Evolutionary conservation across 2,888 invertebrate genomes (phyloP).

Genomic region (Barypeithes pellucidus): DNA sequence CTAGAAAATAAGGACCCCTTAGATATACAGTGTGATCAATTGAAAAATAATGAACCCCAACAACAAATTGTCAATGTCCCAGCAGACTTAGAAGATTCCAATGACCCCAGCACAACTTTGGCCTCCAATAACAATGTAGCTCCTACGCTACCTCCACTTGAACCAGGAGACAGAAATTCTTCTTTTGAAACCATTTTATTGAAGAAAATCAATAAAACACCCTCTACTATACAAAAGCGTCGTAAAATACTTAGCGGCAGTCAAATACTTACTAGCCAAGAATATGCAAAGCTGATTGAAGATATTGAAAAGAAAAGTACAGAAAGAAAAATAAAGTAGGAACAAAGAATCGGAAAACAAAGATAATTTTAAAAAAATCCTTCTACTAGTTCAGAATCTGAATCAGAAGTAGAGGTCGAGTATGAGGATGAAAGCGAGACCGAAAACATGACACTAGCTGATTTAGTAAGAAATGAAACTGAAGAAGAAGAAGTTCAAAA

Average conservation of each 20-base stretch:
- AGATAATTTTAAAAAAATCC: constrained; percentile 8
- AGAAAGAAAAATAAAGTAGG: constrained; percentile 8
- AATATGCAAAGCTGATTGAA: constrained; percentile 27
- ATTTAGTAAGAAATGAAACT: constrained; percentile 25
- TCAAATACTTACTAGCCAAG: constrained; percentile 15
- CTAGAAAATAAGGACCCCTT: constrained; percentile 11
- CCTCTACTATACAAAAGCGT: constrained; percentile 3
- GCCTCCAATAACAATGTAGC: not conserved
- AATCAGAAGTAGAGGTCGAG: constrained; percentile 4
- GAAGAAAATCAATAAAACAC: constrained; percentile 21
- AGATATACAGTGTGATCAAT: constrained; percentile 16
- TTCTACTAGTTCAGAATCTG: constrained; percentile 19
- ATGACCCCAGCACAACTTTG: no score
- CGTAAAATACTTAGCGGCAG: constrained; percentile 16
- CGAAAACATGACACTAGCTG: constrained; percentile 22
- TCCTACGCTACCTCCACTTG: not conserved
- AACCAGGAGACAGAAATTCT: constrained; percentile 7
- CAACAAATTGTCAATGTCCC: constrained; percentile 1
- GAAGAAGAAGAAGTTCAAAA: not conserved
- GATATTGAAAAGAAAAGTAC: constrained; percentile 13
- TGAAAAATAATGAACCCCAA: constrained; percentile 19
- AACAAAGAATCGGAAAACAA: constrained; percentile 16
- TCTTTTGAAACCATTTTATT: constrained; percentile 29
- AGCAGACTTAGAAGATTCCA: not conserved
- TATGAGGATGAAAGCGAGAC: constrained; percentile 17